These are phyloP conservation scores for Acyrthosiphon pisum DNA, from an alignment of 1,140 invertebrate species.

Conservation along the genomic window DNA sequence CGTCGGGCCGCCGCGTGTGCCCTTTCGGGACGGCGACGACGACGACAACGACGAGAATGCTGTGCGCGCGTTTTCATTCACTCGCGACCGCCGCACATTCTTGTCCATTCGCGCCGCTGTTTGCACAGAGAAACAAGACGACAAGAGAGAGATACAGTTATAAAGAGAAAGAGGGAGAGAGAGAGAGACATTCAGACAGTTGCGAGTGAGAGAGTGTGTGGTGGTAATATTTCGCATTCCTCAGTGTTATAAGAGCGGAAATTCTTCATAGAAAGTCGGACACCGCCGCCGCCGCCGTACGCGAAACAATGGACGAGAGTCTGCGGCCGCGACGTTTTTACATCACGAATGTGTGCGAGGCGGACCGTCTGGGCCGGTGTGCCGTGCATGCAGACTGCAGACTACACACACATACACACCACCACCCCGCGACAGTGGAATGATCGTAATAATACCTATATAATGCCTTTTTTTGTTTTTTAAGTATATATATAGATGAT, in stretches of 20 bases:
- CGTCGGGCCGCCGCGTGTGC: constrained; percentile 26
- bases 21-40: constrained; percentile 20
- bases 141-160: neutral
- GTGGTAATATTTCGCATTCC: constrained; percentile 35
- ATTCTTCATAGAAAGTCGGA: constrained; percentile 55
- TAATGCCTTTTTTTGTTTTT: neutral
- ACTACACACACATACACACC: neutral
- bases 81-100: neutral
- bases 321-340: constrained; percentile 1
- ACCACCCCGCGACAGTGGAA: neutral
- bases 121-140: neutral
- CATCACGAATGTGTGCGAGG: neutral
- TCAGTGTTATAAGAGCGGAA: constrained; percentile 51
- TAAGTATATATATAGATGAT: neutral
- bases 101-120: neutral
- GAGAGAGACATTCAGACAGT: neutral
- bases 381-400: neutral
- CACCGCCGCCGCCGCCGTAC: neutral
- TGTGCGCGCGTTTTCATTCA: constrained; percentile 49
- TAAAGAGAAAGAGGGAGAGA: neutral
- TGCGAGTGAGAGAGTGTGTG: neutral
- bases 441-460: neutral
- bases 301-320: constrained; percentile 25
- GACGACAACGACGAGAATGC: constrained; percentile 24
- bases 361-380: neutral